Base-by-base conservation (phyloP, 2,113 vertebrate species). In the Garra rufa region DNA sequence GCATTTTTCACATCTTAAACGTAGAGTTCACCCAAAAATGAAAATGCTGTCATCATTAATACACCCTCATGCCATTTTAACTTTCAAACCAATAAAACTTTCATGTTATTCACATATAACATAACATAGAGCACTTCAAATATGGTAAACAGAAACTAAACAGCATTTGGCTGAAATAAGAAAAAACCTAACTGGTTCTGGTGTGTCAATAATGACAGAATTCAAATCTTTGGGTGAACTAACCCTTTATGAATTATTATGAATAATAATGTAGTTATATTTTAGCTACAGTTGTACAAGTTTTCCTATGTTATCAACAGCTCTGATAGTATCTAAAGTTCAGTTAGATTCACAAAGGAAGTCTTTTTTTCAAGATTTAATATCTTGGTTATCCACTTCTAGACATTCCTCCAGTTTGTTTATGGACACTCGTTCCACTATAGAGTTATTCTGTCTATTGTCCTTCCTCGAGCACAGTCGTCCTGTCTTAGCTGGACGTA, bases 401-500 rank as follows among this genome's bases (percentile, higher is more conserved):
- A 94, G 92, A 48, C 95, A 94, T 82, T 95, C 91, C 10, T 87
- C 87, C 0, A 82, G 15, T 0, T 76, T 87, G 0, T 0, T 48
- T 1, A 79, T 85, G 38, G 86, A 89, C 0, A 78, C 1, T 30
- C 46, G 28, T 3, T 24, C 10, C 10, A 76, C 77, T 34, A 74
- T 79, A 1, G 63, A 21, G 13, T 0, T 21, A 38, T 88, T 84
- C 6, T 71, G 3, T 77, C 76, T 46, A 70, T 76, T 34, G 7
- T 24, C 86, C 87, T 9, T 95, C 11, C 0, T 89, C 38, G 9
- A 89, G 48, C 92, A 93, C 80, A 94, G 93, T 15, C 93, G 86
- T 76, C 96, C 93, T 79, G 30, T 94, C 84, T 96, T 97, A n/a
- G 95, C 96, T 0, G 97, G 97, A 63, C 92, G 94, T 4, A 99